Evolutionary conservation across 2,797 vertebrate species (phyloP).

Genomic region (Neostethus bicornis): DNA sequence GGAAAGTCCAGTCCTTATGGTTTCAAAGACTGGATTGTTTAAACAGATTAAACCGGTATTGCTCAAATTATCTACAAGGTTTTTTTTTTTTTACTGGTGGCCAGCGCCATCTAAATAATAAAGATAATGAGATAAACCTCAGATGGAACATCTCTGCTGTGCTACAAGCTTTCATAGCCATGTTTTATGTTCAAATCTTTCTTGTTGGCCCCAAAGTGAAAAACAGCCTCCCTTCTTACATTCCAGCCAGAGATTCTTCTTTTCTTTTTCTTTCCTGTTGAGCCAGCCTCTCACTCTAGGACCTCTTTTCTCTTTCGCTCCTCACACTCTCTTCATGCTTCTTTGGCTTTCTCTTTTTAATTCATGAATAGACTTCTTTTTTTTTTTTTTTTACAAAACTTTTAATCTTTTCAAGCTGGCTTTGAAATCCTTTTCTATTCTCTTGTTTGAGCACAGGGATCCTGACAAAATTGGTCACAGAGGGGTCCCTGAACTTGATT

Average conservation of each 20-base stretch:
- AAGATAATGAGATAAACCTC: constrained; percentile 5
- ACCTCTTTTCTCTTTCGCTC: not conserved
- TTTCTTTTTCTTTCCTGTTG: constrained; percentile 24
- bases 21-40: constrained; percentile 20
- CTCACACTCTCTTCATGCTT: not conserved
- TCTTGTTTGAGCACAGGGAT: constrained; percentile 36
- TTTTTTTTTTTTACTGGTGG: constrained; percentile 12
- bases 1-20: constrained; percentile 5
- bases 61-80: constrained; percentile 9
- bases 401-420: constrained; percentile 32
- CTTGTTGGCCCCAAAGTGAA: constrained; percentile 38
- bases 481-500: constrained; percentile 49
- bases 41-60: constrained; percentile 6
- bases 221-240: constrained; percentile 30
- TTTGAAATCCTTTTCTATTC: constrained; percentile 22
- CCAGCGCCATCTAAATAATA: constrained; percentile 35
- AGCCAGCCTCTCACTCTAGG: constrained; percentile 11
- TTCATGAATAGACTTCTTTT: constrained; percentile 38
- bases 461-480: constrained; percentile 42
- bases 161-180: constrained; percentile 11
- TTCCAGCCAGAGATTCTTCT: constrained; percentile 37
- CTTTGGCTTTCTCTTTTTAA: constrained; percentile 32
- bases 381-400: constrained; percentile 5
- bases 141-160: constrained; percentile 12
- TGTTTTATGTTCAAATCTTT: constrained; percentile 43